phyloP scores from a whole-genome alignment of 2,113 vertebrate genomes.

The Indicator maculatus region DNA sequence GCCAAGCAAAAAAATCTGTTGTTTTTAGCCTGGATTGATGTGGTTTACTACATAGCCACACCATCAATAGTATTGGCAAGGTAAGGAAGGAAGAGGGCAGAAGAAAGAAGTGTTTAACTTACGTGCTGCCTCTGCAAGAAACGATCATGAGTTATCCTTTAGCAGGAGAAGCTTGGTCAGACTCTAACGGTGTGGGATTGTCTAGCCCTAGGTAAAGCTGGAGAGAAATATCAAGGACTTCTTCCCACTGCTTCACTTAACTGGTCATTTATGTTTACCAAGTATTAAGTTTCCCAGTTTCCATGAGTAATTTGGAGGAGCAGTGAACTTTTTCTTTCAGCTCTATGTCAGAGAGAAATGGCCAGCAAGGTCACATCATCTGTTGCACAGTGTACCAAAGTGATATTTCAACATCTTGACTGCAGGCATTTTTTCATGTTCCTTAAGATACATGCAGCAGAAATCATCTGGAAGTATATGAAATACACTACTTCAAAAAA shows the following conservation, averaged over 20 bases:
- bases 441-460: background rate
- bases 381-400: background rate
- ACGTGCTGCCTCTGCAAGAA: background rate
- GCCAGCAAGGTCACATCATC: background rate
- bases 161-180: background rate
- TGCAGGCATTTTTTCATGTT: background rate
- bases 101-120: background rate
- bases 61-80: background rate
- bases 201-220: background rate
- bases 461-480: background rate
- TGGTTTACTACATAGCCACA: background rate
- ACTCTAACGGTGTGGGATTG: background rate
- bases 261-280: background rate
- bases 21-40: background rate
- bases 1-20: background rate
- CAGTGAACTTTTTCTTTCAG: background rate
- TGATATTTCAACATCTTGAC: background rate
- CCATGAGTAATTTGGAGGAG: background rate
- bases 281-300: background rate
- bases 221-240: background rate
- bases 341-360: background rate
- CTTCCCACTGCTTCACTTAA: background rate
- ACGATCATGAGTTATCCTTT: accelerated
- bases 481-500: background rate
- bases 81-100: background rate